Percentiles rank a stretch among this genome's conserved stretches.
These are phyloP conservation scores for Ligdia adustata DNA, from an alignment of 2,888 invertebrate genomes.

Conservation along the genomic window DNA sequence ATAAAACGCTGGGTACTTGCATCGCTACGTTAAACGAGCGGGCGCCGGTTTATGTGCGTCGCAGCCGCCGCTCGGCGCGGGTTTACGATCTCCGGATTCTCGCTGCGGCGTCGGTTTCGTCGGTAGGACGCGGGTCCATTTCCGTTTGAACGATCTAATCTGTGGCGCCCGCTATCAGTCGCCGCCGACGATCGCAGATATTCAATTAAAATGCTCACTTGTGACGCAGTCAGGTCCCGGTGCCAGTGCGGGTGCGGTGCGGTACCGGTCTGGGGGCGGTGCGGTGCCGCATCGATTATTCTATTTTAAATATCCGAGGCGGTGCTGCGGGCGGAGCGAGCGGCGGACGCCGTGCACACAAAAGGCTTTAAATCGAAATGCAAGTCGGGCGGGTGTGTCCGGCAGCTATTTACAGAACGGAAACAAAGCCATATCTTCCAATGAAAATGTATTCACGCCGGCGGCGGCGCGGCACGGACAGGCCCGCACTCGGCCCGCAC, in stretches of 20 bases:
- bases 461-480: no score
- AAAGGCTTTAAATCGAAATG: constrained; percentile 7
- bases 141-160: constrained; percentile 14
- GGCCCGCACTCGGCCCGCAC: no score
- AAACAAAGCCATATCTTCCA: constrained; percentile 13
- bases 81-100: background rate
- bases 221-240: background rate
- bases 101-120: background rate
- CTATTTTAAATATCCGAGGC: constrained; percentile 25
- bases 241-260: background rate
- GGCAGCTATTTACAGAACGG: constrained; percentile 12
- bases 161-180: constrained; percentile 7
- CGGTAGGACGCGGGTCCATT: background rate
- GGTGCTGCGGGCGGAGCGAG: background rate
- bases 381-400: constrained; percentile 2
- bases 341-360: constrained; percentile 6
- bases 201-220: constrained; percentile 7
- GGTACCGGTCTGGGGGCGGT: constrained; percentile 3
- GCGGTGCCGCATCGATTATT: constrained; percentile 29
- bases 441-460: constrained; percentile 10
- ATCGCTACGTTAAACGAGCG: constrained; percentile 23
- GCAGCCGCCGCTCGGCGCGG: constrained; percentile 6
- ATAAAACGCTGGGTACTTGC: constrained; percentile 28
- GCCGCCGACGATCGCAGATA: constrained; percentile 1
- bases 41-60: constrained; percentile 7